phyloP scores from a whole-genome alignment of 2,797 vertebrate species.

The Ataeniobius toweri region DNA sequence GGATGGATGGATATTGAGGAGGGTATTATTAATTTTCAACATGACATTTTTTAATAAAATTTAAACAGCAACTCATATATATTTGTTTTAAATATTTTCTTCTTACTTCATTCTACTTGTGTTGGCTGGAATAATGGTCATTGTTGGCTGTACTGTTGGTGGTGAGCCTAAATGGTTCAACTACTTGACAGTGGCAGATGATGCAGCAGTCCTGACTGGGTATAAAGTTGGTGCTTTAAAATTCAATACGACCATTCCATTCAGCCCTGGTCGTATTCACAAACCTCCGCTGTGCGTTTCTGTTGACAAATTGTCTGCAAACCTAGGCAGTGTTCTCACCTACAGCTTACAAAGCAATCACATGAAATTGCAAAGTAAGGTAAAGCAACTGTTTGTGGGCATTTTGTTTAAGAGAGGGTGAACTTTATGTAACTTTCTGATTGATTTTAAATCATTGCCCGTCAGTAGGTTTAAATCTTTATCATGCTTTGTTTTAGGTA shows the following conservation, averaged over 20 bases:
- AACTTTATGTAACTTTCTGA: neutral
- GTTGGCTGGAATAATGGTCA: neutral
- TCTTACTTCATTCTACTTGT: neutral
- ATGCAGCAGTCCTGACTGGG: neutral
- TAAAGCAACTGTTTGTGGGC: neutral
- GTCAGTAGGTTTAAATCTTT: neutral
- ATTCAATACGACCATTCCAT: too few species aligned
- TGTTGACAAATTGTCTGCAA: neutral
- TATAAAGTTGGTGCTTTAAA: too few species aligned
- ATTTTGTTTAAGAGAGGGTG: neutral
- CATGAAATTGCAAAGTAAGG: neutral
- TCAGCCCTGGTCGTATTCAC: too few species aligned
- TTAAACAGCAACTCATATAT: too few species aligned
- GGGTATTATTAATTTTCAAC: neutral
- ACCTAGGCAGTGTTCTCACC: neutral
- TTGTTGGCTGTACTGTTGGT: neutral
- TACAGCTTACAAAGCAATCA: neutral
- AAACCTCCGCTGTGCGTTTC: too few species aligned
- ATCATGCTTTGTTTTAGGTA: neutral
- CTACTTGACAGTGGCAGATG: neutral
- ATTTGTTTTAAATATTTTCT: too few species aligned
- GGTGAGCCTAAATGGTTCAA: neutral
- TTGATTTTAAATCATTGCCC: neutral
- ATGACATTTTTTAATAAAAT: neutral
- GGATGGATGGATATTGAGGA: neutral